phyloP scores from a whole-genome alignment of 2,888 invertebrate genomes.

The Hydrotaea cyrtoneurina region DNA sequence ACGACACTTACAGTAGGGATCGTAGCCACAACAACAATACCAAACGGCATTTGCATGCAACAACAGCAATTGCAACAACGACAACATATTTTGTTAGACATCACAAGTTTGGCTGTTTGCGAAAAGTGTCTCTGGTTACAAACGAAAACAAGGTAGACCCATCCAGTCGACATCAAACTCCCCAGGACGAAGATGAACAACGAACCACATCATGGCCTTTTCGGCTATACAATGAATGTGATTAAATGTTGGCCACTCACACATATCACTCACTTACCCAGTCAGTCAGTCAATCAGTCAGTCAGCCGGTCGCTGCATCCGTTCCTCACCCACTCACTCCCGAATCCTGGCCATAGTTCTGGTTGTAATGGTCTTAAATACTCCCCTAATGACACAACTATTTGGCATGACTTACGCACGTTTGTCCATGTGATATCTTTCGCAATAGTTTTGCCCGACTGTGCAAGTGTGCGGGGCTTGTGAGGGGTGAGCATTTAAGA shows the following conservation, averaged over 20 bases:
- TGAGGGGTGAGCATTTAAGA: background rate
- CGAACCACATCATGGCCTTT: background rate
- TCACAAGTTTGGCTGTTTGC: background rate
- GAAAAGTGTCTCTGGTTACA: slow-evolving; percentile 19
- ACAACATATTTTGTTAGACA: slow-evolving; percentile 5
- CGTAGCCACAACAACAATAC: slow-evolving; percentile 24
- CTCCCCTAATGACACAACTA: slow-evolving; percentile 4
- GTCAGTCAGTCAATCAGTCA: background rate
- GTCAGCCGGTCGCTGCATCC: too few species aligned
- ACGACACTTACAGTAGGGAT: slow-evolving; percentile 56
- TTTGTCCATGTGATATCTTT: background rate
- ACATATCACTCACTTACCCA: background rate
- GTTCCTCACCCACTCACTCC: background rate
- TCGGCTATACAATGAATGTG: background rate
- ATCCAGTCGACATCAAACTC: background rate
- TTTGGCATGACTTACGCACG: background rate
- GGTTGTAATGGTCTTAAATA: background rate
- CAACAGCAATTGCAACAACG: background rate
- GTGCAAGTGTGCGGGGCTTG: too few species aligned
- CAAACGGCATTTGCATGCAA: slow-evolving; percentile 26
- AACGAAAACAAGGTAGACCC: slow-evolving; percentile 18
- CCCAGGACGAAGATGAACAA: background rate
- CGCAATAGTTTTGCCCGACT: background rate
- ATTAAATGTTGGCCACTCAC: slow-evolving; percentile 20
- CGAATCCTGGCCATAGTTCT: background rate